A percentile compares a stretch with the other conserved stretches of the same genome.
Conservation (phyloP, 2,888 invertebrate genomes). For the Lomographa bimaculata region DNA sequence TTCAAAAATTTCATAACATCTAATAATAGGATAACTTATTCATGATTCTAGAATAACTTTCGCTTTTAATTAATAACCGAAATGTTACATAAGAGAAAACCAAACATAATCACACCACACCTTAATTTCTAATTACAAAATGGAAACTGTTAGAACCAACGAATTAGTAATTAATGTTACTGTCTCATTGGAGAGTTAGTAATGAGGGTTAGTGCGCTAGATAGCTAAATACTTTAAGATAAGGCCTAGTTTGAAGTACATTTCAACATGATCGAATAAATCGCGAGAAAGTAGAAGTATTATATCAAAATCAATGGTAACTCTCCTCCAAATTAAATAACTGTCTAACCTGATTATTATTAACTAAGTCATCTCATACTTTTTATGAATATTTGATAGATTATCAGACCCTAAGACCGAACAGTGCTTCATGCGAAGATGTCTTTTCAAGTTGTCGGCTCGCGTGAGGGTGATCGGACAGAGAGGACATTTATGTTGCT, state of each 20-base stretch:
- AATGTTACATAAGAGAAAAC: conserved; percentile 31
- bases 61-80: conserved; percentile 32
- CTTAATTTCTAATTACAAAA: conserved; percentile 74
- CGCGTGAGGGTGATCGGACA: conserved; percentile 86
- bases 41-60: conserved; percentile 12
- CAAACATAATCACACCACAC: conserved; percentile 74
- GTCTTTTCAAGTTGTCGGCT: conserved; percentile 87
- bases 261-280: conserved; percentile 10
- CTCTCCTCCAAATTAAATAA: background rate
- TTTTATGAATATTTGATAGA: conserved; percentile 66
- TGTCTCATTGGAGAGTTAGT: conserved; percentile 20
- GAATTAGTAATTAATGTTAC: conserved; percentile 30
- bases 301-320: conserved; percentile 14
- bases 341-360: background rate
- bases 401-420: conserved; percentile 65
- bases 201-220: conserved; percentile 21
- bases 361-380: conserved; percentile 52
- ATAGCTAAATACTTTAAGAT: conserved; percentile 12
- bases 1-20: conserved; percentile 1
- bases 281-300: conserved; percentile 6
- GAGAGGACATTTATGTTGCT: conserved; percentile 85
- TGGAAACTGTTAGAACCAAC: conserved; percentile 61
- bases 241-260: conserved; percentile 6
- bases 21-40: conserved; percentile 1
- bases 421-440: conserved; percentile 85